Evolutionary conservation across 1,140 invertebrate species (phyloP), one percentile per base, ranked within the genome.

Genomic region (Drosophila simulans): DNA sequence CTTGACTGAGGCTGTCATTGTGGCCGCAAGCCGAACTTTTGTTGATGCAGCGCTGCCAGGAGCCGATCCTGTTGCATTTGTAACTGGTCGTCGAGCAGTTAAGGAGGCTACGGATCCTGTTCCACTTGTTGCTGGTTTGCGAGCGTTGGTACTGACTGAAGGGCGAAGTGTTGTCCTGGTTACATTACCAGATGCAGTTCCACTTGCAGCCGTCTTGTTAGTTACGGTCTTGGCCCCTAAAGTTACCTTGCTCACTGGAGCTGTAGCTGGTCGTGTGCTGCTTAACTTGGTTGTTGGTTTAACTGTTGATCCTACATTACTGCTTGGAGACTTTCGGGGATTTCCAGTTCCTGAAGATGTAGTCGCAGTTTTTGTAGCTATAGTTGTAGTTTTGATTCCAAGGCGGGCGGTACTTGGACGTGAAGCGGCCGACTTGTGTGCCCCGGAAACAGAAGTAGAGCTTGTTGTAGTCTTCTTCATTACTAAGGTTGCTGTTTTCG

Each of bases 331-430:
- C 40, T 88, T 88, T 10, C 85, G 65, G 20, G 64, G 13, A 10
- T 46, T 37, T 35, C 59, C 46, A 15, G 45, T 68, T 12, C 31
- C 39, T 25, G 70, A 51, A 27, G 76, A 13, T 34, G 84, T 80
- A 42, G 27, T 31, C 31, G 8, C 0, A 31, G 7, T 31, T 31
- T 31, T 31, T 8, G 35, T 15, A 1, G 63, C 37, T 25, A 49
- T 31, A 25, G 63, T 40, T 39, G 76, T 64, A n/a, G 77, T 35
- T 35, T 75, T 54, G 13, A 25, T n/a, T 20, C 40, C 51, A 10
- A 40, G 69, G 3, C 90, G 82, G 17, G 90, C 79, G 8, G 90
- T 83, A n/a, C 90, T 81, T 43, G 90, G 89, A 17, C 90, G 79
- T 53, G 80, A 59, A n/a, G 68, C 27, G 17, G 31, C 20, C 7